These are phyloP conservation scores for Henricia sp. DNA, from an alignment of 53 echinoderm and acorn worm species.

Conservation along the genomic window DNA sequence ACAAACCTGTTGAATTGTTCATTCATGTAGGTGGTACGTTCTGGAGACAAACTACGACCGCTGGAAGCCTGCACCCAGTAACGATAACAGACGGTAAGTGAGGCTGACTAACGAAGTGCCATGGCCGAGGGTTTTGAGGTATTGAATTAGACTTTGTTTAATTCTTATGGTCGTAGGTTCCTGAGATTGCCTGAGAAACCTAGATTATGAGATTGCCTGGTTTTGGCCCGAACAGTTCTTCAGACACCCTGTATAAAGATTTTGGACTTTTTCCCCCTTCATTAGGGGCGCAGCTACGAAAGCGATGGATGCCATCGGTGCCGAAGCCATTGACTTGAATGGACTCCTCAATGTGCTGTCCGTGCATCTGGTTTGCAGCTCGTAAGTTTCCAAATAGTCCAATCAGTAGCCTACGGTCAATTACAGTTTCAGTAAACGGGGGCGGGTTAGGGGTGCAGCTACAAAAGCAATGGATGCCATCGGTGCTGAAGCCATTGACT, in stretches of 20 bases:
- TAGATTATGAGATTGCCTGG: too few relatives aligned
- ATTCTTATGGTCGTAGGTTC: too few relatives aligned
- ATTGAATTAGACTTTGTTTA: background rate
- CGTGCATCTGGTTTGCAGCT: conserved; percentile 69
- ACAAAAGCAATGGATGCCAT: conserved; percentile 86
- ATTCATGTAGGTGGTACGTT: conserved; percentile 90
- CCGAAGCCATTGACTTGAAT: conserved; percentile 70
- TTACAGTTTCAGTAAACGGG: background rate
- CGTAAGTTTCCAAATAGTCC: conserved; percentile 78
- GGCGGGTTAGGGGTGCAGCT: conserved; percentile 80
- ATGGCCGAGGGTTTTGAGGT: too few relatives aligned
- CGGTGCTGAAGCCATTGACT: conserved; percentile 79
- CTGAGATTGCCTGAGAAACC: too few relatives aligned
- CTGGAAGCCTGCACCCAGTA: conserved; percentile 78
- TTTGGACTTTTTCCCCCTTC: too few relatives aligned
- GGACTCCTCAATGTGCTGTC: conserved; percentile 85
- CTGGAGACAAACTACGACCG: conserved; percentile 96
- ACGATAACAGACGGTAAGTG: conserved; percentile 87
- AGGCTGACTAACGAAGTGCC: too few relatives aligned
- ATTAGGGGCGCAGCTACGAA: conserved; percentile 92
- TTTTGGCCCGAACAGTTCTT: too few relatives aligned
- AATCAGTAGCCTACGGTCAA: background rate
- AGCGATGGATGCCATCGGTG: conserved; percentile 84
- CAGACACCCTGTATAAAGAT: too few relatives aligned
- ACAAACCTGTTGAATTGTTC: too few relatives aligned